These are phyloP conservation scores for Oxystoma pomonae DNA, from an alignment of 2,888 invertebrate species.

Conservation along the genomic window DNA sequence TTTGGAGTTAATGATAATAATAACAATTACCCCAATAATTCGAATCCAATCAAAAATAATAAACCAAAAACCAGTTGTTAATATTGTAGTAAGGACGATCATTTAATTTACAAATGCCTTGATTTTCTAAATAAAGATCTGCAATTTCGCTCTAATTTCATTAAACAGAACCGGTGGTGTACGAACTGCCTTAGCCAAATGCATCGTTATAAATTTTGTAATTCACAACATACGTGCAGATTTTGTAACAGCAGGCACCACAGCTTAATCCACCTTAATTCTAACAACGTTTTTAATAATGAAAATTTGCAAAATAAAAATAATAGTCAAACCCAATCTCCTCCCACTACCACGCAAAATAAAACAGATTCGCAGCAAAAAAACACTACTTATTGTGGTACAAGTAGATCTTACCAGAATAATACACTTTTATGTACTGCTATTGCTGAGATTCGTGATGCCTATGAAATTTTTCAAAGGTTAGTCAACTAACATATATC, in stretches of 20 bases:
- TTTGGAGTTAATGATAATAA: too few relatives aligned
- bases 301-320: too few relatives aligned
- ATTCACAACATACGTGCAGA: background rate
- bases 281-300: too few relatives aligned
- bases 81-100: background rate
- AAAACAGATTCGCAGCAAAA: too few relatives aligned
- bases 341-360: too few relatives aligned
- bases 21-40: too few relatives aligned
- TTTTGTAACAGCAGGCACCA: background rate
- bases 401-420: background rate
- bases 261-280: background rate
- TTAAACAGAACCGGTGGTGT: background rate
- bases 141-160: background rate
- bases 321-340: too few relatives aligned
- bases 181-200: background rate
- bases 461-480: background rate
- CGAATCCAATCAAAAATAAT: too few relatives aligned
- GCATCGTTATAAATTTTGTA: background rate
- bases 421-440: background rate
- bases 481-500: background rate
- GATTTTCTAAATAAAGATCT: background rate
- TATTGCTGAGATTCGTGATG: background rate
- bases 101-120: background rate
- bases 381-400: too few relatives aligned
- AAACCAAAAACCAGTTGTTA: too few relatives aligned